Evolutionary conservation across 2,113 vertebrate genomes (phyloP).

Genomic region (Urocitellus parryii): DNA sequence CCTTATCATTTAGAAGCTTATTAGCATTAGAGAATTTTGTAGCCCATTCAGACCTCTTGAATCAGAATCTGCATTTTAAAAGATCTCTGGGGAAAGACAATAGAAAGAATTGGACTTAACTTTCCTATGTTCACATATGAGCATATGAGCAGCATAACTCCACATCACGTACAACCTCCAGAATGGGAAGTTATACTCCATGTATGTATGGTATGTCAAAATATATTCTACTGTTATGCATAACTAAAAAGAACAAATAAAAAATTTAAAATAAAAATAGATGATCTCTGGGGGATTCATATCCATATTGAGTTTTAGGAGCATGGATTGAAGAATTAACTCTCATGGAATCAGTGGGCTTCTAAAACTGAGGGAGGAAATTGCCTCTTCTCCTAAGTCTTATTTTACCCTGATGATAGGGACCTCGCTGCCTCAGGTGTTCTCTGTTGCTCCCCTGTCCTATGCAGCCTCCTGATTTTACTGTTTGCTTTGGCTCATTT

Average conservation of each 20-base stretch:
- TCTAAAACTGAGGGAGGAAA: background rate
- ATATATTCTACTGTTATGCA: too few relatives aligned
- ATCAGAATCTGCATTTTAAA: slow-evolving; percentile 28
- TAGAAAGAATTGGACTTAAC: too few relatives aligned
- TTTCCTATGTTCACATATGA: too few relatives aligned
- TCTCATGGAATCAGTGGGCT: background rate
- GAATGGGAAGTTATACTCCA: too few relatives aligned
- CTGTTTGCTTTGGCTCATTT: background rate
- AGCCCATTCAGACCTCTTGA: background rate
- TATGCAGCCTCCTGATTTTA: too few relatives aligned
- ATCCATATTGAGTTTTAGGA: background rate
- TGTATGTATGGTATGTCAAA: too few relatives aligned
- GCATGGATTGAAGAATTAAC: background rate
- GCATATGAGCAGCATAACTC: too few relatives aligned
- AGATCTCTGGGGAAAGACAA: background rate
- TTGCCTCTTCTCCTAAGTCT: background rate
- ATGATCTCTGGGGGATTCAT: background rate
- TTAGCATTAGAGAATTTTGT: background rate
- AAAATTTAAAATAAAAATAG: background rate
- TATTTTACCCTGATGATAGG: background rate
- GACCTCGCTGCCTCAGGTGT: background rate
- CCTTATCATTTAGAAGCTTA: background rate
- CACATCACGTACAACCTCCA: too few relatives aligned
- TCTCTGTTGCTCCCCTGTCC: background rate
- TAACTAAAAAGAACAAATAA: too few relatives aligned